Conservation (phyloP, 2,888 invertebrate genomes). For the Bugula neritina region DNA sequence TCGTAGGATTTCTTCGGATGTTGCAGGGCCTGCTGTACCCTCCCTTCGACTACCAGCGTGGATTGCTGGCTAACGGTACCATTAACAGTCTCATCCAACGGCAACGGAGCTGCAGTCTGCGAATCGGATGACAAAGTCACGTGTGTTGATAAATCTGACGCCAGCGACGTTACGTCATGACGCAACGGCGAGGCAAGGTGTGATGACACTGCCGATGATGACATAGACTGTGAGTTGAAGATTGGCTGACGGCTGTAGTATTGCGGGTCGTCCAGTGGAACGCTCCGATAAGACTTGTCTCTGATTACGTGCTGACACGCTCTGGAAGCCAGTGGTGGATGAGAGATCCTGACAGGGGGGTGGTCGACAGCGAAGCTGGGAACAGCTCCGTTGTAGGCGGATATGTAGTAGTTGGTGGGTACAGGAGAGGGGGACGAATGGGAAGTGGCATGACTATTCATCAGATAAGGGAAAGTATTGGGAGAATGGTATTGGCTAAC, state of each 20-base stretch:
- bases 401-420: not conserved
- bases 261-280: not conserved
- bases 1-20: slow-evolving; percentile 31
- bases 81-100: not conserved
- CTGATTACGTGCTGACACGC: not conserved
- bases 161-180: not conserved
- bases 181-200: not conserved
- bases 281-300: not conserved
- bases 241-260: slow-evolving; percentile 2
- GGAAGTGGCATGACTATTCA: not conserved
- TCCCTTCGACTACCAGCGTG: not conserved
- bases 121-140: not conserved
- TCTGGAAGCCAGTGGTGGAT: not conserved
- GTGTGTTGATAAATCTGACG: not conserved
- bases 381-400: not conserved
- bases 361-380: not conserved
- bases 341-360: not conserved
- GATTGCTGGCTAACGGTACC: not conserved
- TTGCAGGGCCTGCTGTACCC: slow-evolving; percentile 49
- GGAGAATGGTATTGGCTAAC: not conserved
- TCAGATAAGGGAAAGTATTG: not conserved
- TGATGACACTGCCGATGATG: not conserved
- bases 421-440: not conserved
- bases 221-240: not conserved
- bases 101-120: not conserved